Percentiles rank a stretch among this genome's conserved stretches.
Evolutionary conservation across 1,140 invertebrate genomes (phyloP).

Genomic region (Drosophila littoralis): DNA sequence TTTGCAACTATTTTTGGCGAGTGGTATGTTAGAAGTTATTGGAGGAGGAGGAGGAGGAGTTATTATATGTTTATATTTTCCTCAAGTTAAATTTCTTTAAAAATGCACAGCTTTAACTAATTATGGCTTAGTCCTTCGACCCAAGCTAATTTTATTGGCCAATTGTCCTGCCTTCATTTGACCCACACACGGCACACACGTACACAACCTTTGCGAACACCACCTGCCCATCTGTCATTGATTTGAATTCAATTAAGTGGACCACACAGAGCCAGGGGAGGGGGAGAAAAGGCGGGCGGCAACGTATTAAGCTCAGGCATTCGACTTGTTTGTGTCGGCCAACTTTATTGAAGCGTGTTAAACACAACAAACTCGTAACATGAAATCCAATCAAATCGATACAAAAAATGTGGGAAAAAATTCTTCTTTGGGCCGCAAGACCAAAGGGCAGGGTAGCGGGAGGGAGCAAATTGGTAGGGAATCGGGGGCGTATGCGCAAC

Average conservation of each 20-base stretch:
- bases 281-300: slow-evolving; percentile 12
- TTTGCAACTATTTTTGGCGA: no score
- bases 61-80: background rate
- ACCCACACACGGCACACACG: background rate
- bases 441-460: background rate
- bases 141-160: background rate
- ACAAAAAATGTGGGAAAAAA: slow-evolving; percentile 39
- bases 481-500: slow-evolving; percentile 44
- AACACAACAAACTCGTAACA: slow-evolving; percentile 67
- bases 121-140: slow-evolving; percentile 10
- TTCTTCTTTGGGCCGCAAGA: background rate
- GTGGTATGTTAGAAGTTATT: no score
- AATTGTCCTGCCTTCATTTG: slow-evolving; percentile 32
- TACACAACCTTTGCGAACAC: slow-evolving; percentile 12
- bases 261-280: background rate
- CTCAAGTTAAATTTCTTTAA: background rate
- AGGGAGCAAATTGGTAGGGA: background rate
- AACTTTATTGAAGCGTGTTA: slow-evolving; percentile 72
- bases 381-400: slow-evolving; percentile 81
- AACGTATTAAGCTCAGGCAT: slow-evolving; percentile 26
- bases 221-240: slow-evolving; percentile 23
- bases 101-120: background rate
- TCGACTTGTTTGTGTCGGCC: slow-evolving; percentile 8
- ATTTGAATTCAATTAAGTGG: slow-evolving; percentile 74
- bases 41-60: no score